phyloP scores from a whole-genome alignment of 2,888 invertebrate genomes.

The Cryptocephalus primarius region DNA sequence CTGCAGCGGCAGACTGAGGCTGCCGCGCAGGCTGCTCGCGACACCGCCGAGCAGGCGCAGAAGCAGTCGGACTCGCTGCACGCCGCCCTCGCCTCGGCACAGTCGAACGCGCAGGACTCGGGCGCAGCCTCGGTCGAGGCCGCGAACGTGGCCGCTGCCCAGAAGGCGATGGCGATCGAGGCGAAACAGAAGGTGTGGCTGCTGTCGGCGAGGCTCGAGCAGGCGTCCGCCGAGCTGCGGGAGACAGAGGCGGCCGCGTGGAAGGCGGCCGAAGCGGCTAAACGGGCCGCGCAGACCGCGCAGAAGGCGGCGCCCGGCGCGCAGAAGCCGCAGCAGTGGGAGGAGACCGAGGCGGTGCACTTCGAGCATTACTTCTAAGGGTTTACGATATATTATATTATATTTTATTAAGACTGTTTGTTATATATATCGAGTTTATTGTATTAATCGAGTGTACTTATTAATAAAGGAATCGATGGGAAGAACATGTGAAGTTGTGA shows the following conservation, averaged over 20 bases:
- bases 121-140: conserved; percentile 15
- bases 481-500: too few relatives aligned
- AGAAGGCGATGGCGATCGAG: conserved; percentile 30
- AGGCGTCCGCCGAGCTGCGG: conserved; percentile 56
- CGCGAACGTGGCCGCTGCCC: conserved; percentile 15
- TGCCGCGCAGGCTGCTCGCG: conserved; percentile 53
- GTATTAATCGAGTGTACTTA: too few relatives aligned
- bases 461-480: too few relatives aligned
- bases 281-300: too few relatives aligned
- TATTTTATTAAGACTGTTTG: too few relatives aligned
- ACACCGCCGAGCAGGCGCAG: conserved; percentile 58
- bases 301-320: too few relatives aligned
- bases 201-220: conserved; percentile 53
- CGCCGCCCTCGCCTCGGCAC: conserved; percentile 46
- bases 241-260: conserved; percentile 57
- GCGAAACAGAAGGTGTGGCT: conserved; percentile 37
- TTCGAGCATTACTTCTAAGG: too few relatives aligned
- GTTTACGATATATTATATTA: too few relatives aligned
- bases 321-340: too few relatives aligned
- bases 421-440: too few relatives aligned
- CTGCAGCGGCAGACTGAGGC: conserved; percentile 60
- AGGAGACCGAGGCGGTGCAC: too few relatives aligned
- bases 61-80: conserved; percentile 52
- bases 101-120: conserved; percentile 16
- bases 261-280: conserved; percentile 51